phyloP scores from a whole-genome alignment of 2,113 vertebrate genomes.

The Cichladusa arquata region DNA sequence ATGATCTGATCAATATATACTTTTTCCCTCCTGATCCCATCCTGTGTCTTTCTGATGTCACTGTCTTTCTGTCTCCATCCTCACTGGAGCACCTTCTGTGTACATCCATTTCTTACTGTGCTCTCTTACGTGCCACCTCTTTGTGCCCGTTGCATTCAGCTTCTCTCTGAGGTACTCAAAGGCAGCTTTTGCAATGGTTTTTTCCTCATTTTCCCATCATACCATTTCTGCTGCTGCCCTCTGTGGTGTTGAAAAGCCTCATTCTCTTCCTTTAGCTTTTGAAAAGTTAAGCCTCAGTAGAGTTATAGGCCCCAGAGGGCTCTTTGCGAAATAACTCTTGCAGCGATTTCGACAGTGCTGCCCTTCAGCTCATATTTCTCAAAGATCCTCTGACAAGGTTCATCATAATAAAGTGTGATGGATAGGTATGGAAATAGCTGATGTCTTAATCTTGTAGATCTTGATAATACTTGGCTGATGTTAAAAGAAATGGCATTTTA shows the following conservation, averaged over 20 bases:
- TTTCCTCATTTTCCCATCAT: background rate
- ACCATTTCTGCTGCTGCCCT: background rate
- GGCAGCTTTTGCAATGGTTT: background rate
- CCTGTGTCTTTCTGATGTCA: background rate
- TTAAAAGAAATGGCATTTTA: background rate
- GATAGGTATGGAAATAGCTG: background rate
- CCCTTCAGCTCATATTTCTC: conserved; percentile 11
- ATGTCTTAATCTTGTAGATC: background rate
- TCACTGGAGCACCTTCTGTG: background rate
- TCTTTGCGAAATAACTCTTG: background rate
- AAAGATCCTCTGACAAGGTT: background rate
- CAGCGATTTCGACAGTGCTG: background rate
- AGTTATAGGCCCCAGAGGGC: background rate
- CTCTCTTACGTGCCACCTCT: background rate
- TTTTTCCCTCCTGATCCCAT: background rate
- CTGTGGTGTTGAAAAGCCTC: background rate
- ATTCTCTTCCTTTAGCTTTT: background rate
- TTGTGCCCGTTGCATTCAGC: background rate
- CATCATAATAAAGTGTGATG: background rate
- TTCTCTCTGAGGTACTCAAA: background rate
- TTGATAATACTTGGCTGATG: background rate
- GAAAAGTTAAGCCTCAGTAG: background rate
- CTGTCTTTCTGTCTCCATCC: background rate
- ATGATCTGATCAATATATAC: background rate
- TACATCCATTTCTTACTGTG: background rate